Percentiles rank a stretch among this genome's conserved stretches.
phyloP scores from a whole-genome alignment of 2,888 invertebrate species.

The Eucera pruinosa region DNA sequence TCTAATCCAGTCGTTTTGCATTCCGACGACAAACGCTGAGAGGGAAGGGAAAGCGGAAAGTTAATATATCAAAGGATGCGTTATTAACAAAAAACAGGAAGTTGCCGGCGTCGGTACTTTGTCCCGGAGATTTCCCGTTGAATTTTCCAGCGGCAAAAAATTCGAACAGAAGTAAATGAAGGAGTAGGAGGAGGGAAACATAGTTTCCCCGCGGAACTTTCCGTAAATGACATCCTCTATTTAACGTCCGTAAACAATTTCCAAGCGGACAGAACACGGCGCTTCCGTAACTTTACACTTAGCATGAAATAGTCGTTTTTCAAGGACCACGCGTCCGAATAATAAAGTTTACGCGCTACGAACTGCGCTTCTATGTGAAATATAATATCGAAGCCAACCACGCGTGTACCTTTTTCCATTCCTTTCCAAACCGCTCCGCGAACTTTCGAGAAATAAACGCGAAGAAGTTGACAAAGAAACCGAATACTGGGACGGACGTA shows the following conservation, averaged over 20 bases:
- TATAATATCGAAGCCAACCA: background rate
- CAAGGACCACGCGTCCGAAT: slow-evolving; percentile 17
- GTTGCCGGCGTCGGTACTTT: background rate
- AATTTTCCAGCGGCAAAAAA: background rate
- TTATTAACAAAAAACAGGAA: slow-evolving; percentile 11
- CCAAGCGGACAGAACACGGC: background rate
- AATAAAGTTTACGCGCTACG: slow-evolving; percentile 24
- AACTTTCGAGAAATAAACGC: background rate
- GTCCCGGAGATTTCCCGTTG: background rate
- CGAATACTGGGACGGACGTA: background rate
- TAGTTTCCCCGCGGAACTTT: background rate
- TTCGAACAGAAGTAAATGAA: slow-evolving; percentile 4
- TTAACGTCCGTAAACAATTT: slow-evolving; percentile 10
- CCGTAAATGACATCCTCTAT: slow-evolving; percentile 1
- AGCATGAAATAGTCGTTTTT: slow-evolving; percentile 19
- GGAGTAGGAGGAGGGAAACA: background rate
- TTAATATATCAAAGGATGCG: slow-evolving; percentile 3
- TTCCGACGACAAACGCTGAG: slow-evolving; percentile 29
- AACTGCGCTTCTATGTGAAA: background rate
- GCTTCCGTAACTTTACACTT: slow-evolving; percentile 15
- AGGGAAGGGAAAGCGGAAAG: background rate
- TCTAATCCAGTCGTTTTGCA: slow-evolving; percentile 43
- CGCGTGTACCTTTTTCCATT: background rate
- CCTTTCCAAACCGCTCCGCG: background rate
- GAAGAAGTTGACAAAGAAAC: slow-evolving; percentile 27